Evolutionary conservation across 2,113 vertebrate genomes (phyloP), one percentile per base, ranked within the genome.

Genomic region (Orientallactaga bullata): DNA sequence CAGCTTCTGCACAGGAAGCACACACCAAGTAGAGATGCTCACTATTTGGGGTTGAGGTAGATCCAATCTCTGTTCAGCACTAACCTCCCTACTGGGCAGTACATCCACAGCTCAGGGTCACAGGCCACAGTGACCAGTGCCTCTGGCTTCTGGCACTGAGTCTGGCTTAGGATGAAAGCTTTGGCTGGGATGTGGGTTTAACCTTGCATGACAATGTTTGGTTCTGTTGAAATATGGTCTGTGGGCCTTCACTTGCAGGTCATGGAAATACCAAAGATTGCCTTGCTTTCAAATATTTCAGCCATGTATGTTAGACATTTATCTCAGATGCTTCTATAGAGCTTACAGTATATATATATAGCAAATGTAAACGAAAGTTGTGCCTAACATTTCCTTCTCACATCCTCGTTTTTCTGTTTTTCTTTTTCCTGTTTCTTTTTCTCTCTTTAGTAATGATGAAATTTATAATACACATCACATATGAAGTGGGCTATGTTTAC

Each of bases 301-400:
- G 16, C 10, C 15, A 23, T 55, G 55, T 55, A 17, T 47, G 16
- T 47, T 69, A 37, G 8, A 58, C 6, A 10, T 58, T 71, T 74
- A 60, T 37, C 21, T 66, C 37, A 89, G 20, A 76, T 42, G 85
- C 21, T 91, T 85, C 73, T 85, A 91, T 65, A 81, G 55, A 93
- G 71, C 2, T 16, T 24, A 17, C n/a, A 20, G 26, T 71, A 23
- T 1, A 16, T 37, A n/a, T 3, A 65, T 18, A 39, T 2, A 65
- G 18, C 58, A 68, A 74, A 30, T 35, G 16, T 51, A 51, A 61
- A 16, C 79, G 32, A 6, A 91, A 47, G 5, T 26, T 63, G 55
- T 6, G 6, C 11, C n/a, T 88, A 32, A 12, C 47, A 30, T 79
- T 90, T 81, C 80, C 66, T 71, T 73, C 26, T 60, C 39, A 66